Evolutionary conservation across 1,140 invertebrate genomes (phyloP).

Genomic region (Monochamus saltuarius): DNA sequence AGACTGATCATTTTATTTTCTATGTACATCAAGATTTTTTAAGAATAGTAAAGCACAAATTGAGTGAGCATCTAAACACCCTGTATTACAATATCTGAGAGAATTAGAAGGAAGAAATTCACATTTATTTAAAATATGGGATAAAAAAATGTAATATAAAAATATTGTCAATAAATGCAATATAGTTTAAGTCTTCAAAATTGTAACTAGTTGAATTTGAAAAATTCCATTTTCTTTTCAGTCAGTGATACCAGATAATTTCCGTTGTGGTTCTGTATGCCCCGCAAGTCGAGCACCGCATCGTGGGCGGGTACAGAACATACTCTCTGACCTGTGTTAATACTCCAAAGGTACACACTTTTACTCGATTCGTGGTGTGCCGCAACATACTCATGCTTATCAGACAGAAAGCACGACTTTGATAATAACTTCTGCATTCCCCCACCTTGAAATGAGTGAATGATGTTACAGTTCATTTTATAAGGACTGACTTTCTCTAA

Average conservation of each 20-base stretch:
- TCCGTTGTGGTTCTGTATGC: slow-evolving; percentile 34
- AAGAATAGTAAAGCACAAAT: too few species aligned
- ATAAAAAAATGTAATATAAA: too few species aligned
- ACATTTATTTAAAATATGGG: too few species aligned
- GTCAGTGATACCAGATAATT: slow-evolving; percentile 40
- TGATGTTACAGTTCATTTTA: slow-evolving; percentile 55
- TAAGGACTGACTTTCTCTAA: slow-evolving; percentile 53
- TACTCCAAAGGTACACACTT: slow-evolving; percentile 66
- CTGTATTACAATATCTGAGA: too few species aligned
- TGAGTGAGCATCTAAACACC: too few species aligned
- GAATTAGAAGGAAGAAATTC: too few species aligned
- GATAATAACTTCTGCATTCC: slow-evolving; percentile 63
- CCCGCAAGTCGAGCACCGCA: slow-evolving; percentile 42
- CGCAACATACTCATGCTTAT: slow-evolving; percentile 61
- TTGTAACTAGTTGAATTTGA: slow-evolving; percentile 36
- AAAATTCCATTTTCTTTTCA: slow-evolving; percentile 46
- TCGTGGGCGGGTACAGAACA: slow-evolving; percentile 36
- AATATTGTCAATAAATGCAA: too few species aligned
- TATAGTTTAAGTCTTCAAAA: too few species aligned
- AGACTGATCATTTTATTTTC: too few species aligned
- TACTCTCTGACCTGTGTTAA: slow-evolving; percentile 52
- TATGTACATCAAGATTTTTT: too few species aligned
- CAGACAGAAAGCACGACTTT: slow-evolving; percentile 60
- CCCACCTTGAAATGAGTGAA: slow-evolving; percentile 65
- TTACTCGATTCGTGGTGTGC: slow-evolving; percentile 66